phyloP scores from a whole-genome alignment of 2,888 invertebrate genomes.

The Gastrophysa polygoni region DNA sequence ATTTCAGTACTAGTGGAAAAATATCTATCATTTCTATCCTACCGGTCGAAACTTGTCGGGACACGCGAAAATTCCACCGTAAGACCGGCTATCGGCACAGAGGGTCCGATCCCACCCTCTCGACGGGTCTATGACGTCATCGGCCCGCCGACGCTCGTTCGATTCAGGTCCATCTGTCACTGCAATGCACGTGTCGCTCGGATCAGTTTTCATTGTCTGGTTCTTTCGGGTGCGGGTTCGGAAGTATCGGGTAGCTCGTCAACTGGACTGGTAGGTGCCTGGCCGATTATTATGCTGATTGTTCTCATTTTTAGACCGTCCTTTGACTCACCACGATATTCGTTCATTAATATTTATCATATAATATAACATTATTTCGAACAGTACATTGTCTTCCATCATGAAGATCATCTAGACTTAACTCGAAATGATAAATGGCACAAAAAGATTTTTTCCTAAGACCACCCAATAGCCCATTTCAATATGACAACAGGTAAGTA shows the following conservation, averaged over 20 bases:
- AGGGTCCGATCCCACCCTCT: conserved; percentile 32
- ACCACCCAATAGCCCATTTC: too few species aligned
- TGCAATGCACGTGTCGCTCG: conserved; percentile 28
- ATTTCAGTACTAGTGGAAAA: too few species aligned
- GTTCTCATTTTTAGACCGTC: too few species aligned
- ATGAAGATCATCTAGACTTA: too few species aligned
- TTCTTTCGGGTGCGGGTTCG: conserved; percentile 3
- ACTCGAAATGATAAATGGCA: too few species aligned
- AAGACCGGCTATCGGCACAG: background rate
- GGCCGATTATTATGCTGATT: too few species aligned
- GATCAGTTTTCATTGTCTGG: conserved; percentile 20
- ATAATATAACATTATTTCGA: too few species aligned
- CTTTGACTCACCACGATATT: too few species aligned
- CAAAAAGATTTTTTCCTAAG: too few species aligned
- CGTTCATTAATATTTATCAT: too few species aligned
- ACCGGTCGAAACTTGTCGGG: background rate
- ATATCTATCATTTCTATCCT: background rate
- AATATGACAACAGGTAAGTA: too few species aligned
- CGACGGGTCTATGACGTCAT: conserved; percentile 30
- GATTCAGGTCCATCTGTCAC: conserved; percentile 29
- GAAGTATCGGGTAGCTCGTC: background rate
- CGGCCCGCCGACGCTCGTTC: conserved; percentile 6
- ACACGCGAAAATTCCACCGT: background rate
- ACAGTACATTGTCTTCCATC: too few species aligned
- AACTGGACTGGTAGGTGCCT: background rate